Percentiles rank a stretch among this genome's conserved stretches.
Conservation (phyloP, 1,140 invertebrate genomes). For the Dendrolimus kikuchii region DNA sequence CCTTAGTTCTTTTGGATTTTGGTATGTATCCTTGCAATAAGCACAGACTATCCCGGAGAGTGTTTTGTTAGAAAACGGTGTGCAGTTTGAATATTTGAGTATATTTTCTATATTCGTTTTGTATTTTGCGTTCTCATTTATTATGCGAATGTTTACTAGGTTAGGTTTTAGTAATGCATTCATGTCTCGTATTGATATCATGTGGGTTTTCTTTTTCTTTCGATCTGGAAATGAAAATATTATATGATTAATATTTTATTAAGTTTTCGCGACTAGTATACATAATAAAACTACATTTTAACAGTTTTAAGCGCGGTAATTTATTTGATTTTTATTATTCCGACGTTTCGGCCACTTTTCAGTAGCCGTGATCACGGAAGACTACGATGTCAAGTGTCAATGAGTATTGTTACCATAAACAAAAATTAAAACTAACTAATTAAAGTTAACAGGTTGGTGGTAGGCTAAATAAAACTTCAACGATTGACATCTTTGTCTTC, state of each 20-base stretch:
- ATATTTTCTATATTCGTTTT: slow-evolving; percentile 43
- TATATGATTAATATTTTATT: background rate
- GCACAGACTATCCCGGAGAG: slow-evolving; percentile 46
- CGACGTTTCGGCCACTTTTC: too few relatives aligned
- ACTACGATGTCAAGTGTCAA: too few relatives aligned
- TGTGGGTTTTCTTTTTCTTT: slow-evolving; percentile 23
- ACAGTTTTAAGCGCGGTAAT: too few relatives aligned
- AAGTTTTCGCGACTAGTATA: too few relatives aligned
- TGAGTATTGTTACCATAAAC: too few relatives aligned
- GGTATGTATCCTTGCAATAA: slow-evolving; percentile 40
- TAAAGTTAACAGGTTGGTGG: too few relatives aligned
- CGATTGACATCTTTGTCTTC: too few relatives aligned
- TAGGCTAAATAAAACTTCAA: too few relatives aligned
- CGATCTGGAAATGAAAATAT: slow-evolving; percentile 48
- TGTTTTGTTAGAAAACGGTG: slow-evolving; percentile 51
- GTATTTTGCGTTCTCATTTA: slow-evolving; percentile 43
- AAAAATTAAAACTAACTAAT: too few relatives aligned
- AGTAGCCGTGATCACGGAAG: too few relatives aligned
- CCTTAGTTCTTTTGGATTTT: slow-evolving; percentile 25
- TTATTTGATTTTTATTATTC: too few relatives aligned
- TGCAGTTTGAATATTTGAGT: slow-evolving; percentile 54
- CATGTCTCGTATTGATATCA: slow-evolving; percentile 13
- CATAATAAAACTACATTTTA: too few relatives aligned
- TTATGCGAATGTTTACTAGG: slow-evolving; percentile 8
- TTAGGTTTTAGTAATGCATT: slow-evolving; percentile 18